A percentile compares a stretch with the other conserved stretches of the same genome.
Conservation (phyloP, 2,797 vertebrate species). For the Pygocentrus nattereri region DNA sequence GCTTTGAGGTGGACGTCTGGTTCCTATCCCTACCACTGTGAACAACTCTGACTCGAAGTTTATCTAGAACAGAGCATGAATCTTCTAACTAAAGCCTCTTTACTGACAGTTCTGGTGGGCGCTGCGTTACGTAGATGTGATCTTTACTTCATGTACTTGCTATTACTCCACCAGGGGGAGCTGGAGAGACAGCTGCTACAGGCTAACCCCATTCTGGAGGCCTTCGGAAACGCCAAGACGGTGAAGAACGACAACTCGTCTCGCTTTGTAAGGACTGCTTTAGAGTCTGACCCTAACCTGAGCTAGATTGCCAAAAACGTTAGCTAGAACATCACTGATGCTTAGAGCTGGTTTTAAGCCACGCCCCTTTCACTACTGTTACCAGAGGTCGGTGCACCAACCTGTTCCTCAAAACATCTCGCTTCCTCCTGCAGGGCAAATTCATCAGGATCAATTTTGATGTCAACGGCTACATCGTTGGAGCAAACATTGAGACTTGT, state of each 20-base stretch:
- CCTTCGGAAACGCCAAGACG: conserved; percentile 97
- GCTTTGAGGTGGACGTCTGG: no score
- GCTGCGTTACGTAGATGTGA: background rate
- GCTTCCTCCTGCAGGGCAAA: conserved; percentile 73
- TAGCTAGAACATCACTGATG: background rate
- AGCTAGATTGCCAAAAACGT: background rate
- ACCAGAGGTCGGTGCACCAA: no score
- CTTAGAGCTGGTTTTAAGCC: background rate
- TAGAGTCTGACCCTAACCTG: no score
- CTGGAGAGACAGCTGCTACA: conserved; percentile 96
- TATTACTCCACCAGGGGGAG: conserved; percentile 84
- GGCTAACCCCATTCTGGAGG: conserved; percentile 98
- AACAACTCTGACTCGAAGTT: no score
- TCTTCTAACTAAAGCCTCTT: background rate
- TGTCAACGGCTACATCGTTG: conserved; percentile 96
- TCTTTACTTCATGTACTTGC: background rate
- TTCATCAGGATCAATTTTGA: conserved; percentile 87
- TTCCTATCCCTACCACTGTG: no score
- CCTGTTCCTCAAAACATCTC: background rate
- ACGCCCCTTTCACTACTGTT: no score
- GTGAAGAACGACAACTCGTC: conserved; percentile 99
- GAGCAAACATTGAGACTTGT: conserved; percentile 98
- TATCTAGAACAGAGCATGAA: no score
- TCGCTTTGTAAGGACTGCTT: conserved; percentile 88
- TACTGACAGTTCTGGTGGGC: no score